phyloP scores from a whole-genome alignment of 2,888 invertebrate species.

The Balanococcus diminutus region DNA sequence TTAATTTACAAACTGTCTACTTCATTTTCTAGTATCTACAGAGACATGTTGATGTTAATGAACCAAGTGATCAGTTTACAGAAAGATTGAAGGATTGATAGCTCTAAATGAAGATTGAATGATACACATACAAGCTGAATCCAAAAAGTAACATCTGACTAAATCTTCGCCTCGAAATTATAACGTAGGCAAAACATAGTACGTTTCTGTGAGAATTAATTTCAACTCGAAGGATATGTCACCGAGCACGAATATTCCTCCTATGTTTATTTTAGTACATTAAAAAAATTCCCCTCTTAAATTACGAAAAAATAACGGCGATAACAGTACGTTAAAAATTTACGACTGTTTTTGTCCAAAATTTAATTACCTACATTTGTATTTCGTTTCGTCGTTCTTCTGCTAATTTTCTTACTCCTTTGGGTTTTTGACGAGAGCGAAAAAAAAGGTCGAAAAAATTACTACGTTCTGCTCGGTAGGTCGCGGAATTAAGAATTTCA shows the following conservation, averaged over 20 bases:
- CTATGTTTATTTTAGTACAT: not conserved
- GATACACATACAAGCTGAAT: too few relatives aligned
- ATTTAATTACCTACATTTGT: not conserved
- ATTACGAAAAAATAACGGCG: not conserved
- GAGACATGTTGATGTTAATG: not conserved
- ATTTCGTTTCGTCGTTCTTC: not conserved
- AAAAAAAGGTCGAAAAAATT: slow-evolving; percentile 8
- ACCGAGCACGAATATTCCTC: not conserved
- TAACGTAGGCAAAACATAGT: not conserved
- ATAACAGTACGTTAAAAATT: not conserved
- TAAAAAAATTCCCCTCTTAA: not conserved
- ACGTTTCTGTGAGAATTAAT: not conserved
- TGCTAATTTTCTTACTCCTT: not conserved
- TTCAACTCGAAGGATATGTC: not conserved
- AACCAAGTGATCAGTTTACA: not conserved
- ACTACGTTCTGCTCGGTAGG: not conserved
- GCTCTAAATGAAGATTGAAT: not conserved
- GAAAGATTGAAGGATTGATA: not conserved
- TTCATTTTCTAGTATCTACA: not conserved
- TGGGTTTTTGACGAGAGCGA: not conserved
- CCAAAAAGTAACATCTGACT: not conserved
- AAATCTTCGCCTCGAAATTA: not conserved
- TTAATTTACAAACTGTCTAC: not conserved
- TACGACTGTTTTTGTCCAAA: not conserved
- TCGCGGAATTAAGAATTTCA: slow-evolving; percentile 4